Evolutionary conservation across 2,888 invertebrate species (phyloP).

Genomic region (Iselma pallidipennis): DNA sequence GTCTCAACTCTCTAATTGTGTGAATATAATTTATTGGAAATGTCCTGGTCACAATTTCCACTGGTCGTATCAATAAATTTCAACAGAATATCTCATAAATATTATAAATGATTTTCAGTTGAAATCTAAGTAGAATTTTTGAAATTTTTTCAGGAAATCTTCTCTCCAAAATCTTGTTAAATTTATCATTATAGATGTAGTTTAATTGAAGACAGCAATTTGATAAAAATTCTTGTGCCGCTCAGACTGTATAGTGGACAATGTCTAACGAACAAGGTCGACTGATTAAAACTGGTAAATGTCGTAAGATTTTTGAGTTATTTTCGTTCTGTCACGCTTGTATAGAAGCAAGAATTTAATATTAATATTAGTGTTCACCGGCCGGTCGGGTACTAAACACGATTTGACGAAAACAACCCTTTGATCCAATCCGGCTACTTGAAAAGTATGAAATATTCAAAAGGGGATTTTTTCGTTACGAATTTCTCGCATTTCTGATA

Average conservation of each 20-base stretch:
- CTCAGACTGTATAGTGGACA: slow-evolving; percentile 11
- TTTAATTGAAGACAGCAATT: too few relatives aligned
- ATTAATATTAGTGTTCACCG: slow-evolving; percentile 24
- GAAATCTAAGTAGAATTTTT: background rate
- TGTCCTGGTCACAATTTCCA: slow-evolving; percentile 28
- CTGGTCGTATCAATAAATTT: slow-evolving; percentile 11
- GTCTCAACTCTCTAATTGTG: slow-evolving; percentile 33
- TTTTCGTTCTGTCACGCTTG: slow-evolving; percentile 36
- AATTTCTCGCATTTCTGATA: too few relatives aligned
- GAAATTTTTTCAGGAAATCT: background rate
- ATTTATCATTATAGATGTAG: background rate
- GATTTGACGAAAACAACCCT: slow-evolving; percentile 25
- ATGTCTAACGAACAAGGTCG: slow-evolving; percentile 25
- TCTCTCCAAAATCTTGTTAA: too few relatives aligned
- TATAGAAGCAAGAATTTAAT: slow-evolving; percentile 29
- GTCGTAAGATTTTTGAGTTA: slow-evolving; percentile 41
- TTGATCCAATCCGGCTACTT: slow-evolving; percentile 19
- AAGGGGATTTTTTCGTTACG: too few relatives aligned
- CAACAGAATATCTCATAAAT: background rate
- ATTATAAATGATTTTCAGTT: background rate
- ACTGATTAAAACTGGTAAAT: slow-evolving; percentile 40
- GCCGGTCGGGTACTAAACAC: slow-evolving; percentile 12
- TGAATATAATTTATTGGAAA: slow-evolving; percentile 38
- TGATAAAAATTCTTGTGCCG: slow-evolving; percentile 21
- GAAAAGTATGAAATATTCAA: background rate